phyloP scores from a whole-genome alignment of 1,140 invertebrate species.

The Propsilocerus akamusi region DNA sequence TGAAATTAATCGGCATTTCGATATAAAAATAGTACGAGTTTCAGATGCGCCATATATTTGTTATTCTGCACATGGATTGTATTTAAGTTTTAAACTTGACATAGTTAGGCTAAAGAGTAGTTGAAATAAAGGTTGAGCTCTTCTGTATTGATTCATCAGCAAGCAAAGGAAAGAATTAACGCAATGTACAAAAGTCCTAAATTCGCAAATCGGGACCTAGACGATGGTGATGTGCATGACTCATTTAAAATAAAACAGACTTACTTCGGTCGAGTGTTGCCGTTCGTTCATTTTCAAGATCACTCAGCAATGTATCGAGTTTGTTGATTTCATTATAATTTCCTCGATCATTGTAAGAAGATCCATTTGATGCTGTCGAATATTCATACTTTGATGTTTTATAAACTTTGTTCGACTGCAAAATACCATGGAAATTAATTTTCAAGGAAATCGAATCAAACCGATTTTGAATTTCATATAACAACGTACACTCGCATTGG shows the following conservation, averaged over 20 bases:
- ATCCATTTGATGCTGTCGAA: constrained; percentile 11
- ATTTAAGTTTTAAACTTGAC: too few species aligned
- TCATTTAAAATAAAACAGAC: neutral
- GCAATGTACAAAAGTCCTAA: too few species aligned
- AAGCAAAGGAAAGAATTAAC: too few species aligned
- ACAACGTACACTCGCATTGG: neutral
- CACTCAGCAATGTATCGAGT: constrained; percentile 29
- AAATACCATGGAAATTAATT: neutral
- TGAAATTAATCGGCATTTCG: too few species aligned
- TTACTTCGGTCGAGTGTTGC: constrained; percentile 12
- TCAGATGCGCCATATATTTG: too few species aligned
- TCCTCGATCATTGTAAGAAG: constrained; percentile 7
- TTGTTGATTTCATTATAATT: constrained; percentile 25
- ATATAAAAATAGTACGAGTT: too few species aligned
- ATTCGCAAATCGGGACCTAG: too few species aligned
- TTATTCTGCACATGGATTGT: too few species aligned
- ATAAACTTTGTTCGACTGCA: constrained; percentile 10
- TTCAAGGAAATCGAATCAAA: neutral
- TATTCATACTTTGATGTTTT: constrained; percentile 23
- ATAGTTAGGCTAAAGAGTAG: too few species aligned
- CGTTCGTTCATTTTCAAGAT: constrained; percentile 28
- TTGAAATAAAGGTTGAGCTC: too few species aligned
- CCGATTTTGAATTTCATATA: neutral
- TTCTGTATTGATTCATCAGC: too few species aligned
- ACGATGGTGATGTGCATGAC: too few species aligned